Base-by-base conservation (phyloP, 1,140 invertebrate species). In the Rhizoglyphus robini region DNA sequence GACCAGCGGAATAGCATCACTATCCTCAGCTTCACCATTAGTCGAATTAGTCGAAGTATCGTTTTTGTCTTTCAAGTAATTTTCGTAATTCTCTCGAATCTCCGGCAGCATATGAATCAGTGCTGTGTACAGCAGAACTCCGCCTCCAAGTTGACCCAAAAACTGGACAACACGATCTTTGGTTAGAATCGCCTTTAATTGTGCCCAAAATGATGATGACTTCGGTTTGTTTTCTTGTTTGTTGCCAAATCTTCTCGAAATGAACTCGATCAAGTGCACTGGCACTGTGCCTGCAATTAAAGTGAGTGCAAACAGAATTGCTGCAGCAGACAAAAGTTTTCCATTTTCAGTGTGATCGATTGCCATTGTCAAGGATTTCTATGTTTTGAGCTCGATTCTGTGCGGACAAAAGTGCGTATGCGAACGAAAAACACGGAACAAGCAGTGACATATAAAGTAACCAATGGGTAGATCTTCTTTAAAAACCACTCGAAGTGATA, bases 71-170 rank as follows among this genome's bases (percentile, higher is more conserved):
- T 65, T 38, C 5, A 48, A 34, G 38, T 67, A 65, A 38, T n/a
- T 29, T 20, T 68, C 65, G 46, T 64, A 69, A 48, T 69, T 71
- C 58, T 88, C 86, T 63, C 82, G 80, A 0, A 86, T 82, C 76
- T 92, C 89, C 20, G 88, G 88, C 38, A 92, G 76, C 76, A 92
- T 86, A 74, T 92, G 88, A 3, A 88, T 77, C 38, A 89, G 74
- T 25, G 86, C 84, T 1, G 89, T 91, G 0, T 86, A 86, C 20
- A 93, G 73, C 31, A 93, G 79, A 8, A 93, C 87, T 0, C 90
- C 89, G 3, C 84, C 88, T 27, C 88, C 88, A 68, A 88, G 88
- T 71, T 87, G 90, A 0, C 89, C 79, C 8, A 92, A 73, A n/a
- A 68, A 36, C 83, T 71, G 67, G 73, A 76, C 79, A 70, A 30